A percentile compares a stretch with the other conserved stretches of the same genome.
Evolutionary conservation across 2,113 vertebrate species (phyloP).

Genomic region (Indri indri): DNA sequence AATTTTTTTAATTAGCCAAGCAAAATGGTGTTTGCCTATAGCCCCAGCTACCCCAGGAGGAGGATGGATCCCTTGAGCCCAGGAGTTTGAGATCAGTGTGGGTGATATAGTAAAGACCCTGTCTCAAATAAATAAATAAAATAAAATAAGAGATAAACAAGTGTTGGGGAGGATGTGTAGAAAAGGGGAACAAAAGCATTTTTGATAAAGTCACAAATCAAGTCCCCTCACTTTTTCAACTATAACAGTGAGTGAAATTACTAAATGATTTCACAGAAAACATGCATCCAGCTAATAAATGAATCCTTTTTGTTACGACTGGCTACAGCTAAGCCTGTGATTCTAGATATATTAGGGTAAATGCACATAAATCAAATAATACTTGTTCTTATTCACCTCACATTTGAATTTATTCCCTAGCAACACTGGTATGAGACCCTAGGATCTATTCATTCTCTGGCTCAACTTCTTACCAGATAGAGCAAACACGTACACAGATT

Average conservation of each 20-base stretch:
- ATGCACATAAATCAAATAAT: background rate
- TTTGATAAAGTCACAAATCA: conserved; percentile 6
- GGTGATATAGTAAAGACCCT: no score
- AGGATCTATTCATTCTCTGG: background rate
- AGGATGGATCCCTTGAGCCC: no score
- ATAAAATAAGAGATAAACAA: background rate
- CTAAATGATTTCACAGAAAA: background rate
- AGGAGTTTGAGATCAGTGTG: no score
- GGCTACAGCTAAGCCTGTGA: background rate
- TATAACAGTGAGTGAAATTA: background rate
- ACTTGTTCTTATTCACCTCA: background rate
- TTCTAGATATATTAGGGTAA: conserved; percentile 6
- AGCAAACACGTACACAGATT: background rate
- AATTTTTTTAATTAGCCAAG: no score
- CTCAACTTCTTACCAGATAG: background rate
- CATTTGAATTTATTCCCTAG: background rate
- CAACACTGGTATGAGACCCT: background rate
- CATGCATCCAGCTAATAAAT: background rate
- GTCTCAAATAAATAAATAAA: background rate
- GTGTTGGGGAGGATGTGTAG: background rate
- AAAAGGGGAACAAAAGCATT: background rate
- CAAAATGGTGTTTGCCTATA: no score
- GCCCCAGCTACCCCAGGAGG: no score
- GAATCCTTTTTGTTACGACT: background rate
- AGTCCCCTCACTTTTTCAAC: background rate